Percentiles rank a stretch among this genome's conserved stretches.
Conservation (phyloP, 2,113 vertebrate genomes). For the Laterallus jamaicensis region DNA sequence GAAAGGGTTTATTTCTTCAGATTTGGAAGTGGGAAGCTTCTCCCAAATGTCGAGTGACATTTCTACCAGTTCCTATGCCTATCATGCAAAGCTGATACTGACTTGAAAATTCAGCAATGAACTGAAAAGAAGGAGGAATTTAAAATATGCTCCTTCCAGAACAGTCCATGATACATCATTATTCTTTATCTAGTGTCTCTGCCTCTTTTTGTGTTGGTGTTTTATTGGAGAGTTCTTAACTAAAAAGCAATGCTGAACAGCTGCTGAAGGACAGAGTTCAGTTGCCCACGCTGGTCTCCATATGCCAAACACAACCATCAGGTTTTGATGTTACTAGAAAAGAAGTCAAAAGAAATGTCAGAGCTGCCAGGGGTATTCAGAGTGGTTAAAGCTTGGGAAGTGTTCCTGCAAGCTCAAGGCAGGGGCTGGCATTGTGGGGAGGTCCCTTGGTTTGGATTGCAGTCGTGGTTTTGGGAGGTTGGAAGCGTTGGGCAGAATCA, state of each 20-base stretch:
- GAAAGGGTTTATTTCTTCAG: background rate
- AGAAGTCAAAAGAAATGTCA: conserved; percentile 53
- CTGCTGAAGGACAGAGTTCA: conserved; percentile 3
- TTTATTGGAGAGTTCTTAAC: background rate
- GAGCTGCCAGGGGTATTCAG: background rate
- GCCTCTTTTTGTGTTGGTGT: background rate
- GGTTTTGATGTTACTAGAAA: conserved; percentile 46
- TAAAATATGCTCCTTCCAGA: background rate
- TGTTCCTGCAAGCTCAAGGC: conserved; percentile 21
- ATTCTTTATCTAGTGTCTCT: background rate
- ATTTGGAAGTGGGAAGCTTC: background rate
- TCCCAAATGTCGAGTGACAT: background rate
- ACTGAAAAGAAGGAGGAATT: background rate
- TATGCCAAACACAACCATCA: background rate
- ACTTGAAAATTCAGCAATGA: background rate
- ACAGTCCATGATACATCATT: background rate
- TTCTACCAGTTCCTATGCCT: background rate
- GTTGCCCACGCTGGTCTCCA: background rate
- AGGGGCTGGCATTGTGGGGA: background rate
- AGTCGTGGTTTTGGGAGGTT: background rate
- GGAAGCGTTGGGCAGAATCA: conserved; percentile 3
- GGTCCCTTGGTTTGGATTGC: background rate
- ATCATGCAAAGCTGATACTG: background rate
- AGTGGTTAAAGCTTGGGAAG: conserved; percentile 32
- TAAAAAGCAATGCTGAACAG: background rate